phyloP scores from a whole-genome alignment of 2,888 invertebrate genomes.

The Himalopsyche kuldschensis region DNA sequence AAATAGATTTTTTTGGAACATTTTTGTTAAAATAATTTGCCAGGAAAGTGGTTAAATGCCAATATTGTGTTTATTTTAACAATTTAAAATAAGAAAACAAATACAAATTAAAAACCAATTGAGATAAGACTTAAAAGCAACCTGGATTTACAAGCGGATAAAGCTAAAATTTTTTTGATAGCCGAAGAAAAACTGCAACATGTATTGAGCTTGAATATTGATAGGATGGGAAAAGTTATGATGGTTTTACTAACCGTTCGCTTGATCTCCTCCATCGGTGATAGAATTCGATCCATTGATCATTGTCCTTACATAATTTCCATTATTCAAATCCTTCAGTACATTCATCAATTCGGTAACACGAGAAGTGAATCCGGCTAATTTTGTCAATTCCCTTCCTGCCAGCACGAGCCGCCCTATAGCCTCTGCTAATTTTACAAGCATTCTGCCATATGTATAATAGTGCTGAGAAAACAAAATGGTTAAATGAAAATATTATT shows the following conservation, averaged over 20 bases:
- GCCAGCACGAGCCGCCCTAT: constrained; percentile 94
- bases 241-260: background rate
- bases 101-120: background rate
- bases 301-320: constrained; percentile 69
- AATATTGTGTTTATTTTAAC: no score
- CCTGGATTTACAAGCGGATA: no score
- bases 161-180: no score
- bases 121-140: background rate
- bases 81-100: no score
- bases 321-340: constrained; percentile 77
- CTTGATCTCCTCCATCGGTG: background rate
- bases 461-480: constrained; percentile 66
- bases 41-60: no score
- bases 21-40: no score
- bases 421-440: constrained; percentile 95
- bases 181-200: no score
- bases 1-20: no score
- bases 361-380: constrained; percentile 92
- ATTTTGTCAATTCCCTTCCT: constrained; percentile 89
- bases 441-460: constrained; percentile 95
- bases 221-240: no score
- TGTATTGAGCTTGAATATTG: no score
- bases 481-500: background rate
- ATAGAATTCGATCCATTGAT: constrained; percentile 48
- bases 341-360: constrained; percentile 88